Percentiles rank a stretch among this genome's conserved stretches.
Evolutionary conservation across 1,140 invertebrate species (phyloP).

Genomic region (Centruroides vittatus): DNA sequence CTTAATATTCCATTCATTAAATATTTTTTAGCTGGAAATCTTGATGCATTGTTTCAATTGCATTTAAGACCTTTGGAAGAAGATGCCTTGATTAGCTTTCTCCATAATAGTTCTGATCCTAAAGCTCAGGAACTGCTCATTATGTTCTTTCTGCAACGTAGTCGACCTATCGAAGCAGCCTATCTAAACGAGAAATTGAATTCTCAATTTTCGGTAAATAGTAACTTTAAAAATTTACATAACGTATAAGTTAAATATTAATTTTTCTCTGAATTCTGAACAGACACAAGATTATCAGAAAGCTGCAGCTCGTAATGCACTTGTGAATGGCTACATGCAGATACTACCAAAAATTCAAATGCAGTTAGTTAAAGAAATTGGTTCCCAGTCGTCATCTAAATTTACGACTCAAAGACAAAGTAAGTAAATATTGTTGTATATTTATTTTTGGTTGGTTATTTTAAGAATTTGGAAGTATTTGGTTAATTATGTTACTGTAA

Average conservation of each 20-base stretch:
- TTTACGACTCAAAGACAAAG: constrained; percentile 1
- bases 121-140: constrained; percentile 34
- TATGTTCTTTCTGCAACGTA: constrained; percentile 33
- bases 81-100: constrained; percentile 36
- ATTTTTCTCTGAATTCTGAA: neutral
- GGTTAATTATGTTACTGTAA: too few relatives aligned
- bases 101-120: constrained; percentile 33
- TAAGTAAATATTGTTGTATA: neutral
- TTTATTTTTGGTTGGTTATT: too few relatives aligned
- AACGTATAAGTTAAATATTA: constrained; percentile 14
- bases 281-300: constrained; percentile 17
- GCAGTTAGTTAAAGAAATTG: constrained; percentile 14
- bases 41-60: constrained; percentile 39
- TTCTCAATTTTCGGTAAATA: neutral
- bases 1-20: constrained; percentile 10
- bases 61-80: constrained; percentile 39
- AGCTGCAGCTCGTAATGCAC: constrained; percentile 25
- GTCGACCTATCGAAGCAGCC: constrained; percentile 30
- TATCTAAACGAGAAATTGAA: constrained; percentile 26
- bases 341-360: constrained; percentile 11
- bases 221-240: too few relatives aligned
- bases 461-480: too few relatives aligned
- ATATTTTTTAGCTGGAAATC: constrained; percentile 23
- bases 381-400: neutral
- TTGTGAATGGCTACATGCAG: constrained; percentile 26